Conservation (phyloP, 1,140 invertebrate species). For the Stegodyphus mimosarum region DNA sequence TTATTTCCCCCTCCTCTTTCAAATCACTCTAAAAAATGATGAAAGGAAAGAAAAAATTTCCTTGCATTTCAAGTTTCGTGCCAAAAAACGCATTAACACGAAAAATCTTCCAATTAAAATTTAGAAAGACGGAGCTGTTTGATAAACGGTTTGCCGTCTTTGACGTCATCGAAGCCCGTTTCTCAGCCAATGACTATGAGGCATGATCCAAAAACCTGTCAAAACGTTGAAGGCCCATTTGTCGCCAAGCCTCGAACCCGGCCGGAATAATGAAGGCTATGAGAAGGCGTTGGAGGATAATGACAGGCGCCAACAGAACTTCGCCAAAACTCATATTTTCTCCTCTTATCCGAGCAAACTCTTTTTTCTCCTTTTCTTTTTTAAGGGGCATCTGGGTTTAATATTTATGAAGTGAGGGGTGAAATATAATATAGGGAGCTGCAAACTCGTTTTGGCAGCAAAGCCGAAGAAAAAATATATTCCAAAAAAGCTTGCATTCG, state of each 20-base stretch:
- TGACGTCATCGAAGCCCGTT: not conserved
- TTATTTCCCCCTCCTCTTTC: too few species aligned
- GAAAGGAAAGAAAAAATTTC: too few species aligned
- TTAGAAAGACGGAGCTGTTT: not conserved
- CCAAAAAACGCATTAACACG: too few species aligned
- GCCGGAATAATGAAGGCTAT: slow-evolving; percentile 30
- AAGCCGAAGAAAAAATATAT: too few species aligned
- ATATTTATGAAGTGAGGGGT: slow-evolving; percentile 47
- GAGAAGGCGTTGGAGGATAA: slow-evolving; percentile 38
- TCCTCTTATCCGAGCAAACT: slow-evolving; percentile 20
- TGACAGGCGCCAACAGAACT: slow-evolving; percentile 49
- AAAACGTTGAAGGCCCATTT: slow-evolving; percentile 33
- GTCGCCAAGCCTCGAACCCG: slow-evolving; percentile 29
- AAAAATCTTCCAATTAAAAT: not conserved
- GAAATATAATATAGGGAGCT: slow-evolving; percentile 41
- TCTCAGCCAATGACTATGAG: not conserved
- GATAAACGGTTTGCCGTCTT: not conserved
- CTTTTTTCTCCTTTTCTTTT: slow-evolving; percentile 2
- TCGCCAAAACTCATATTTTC: slow-evolving; percentile 32
- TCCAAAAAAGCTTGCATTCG: too few species aligned
- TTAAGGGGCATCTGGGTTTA: slow-evolving; percentile 8
- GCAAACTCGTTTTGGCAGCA: slow-evolving; percentile 3
- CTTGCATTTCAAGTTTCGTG: too few species aligned
- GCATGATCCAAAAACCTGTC: slow-evolving; percentile 19
- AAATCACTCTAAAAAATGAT: too few species aligned